Evolutionary conservation across 2,888 invertebrate species (phyloP).

Genomic region (Gerris lacustris): DNA sequence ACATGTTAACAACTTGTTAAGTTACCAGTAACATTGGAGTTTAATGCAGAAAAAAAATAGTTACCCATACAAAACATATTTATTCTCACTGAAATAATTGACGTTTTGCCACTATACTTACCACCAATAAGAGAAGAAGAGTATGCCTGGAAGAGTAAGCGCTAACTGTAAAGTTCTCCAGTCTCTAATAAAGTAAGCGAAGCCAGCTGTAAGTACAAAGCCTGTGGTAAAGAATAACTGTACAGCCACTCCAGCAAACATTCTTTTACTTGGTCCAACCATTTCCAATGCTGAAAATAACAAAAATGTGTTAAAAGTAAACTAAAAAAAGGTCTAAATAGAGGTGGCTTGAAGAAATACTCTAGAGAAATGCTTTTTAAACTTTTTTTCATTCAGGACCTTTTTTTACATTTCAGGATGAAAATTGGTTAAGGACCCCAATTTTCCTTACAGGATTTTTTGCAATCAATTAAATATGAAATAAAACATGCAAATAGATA

Average conservation of each 20-base stretch:
- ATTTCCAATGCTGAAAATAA: constrained; percentile 47
- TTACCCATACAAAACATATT: too few relatives aligned
- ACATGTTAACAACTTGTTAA: too few relatives aligned
- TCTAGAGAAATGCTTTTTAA: too few relatives aligned
- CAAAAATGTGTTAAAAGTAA: constrained; percentile 19
- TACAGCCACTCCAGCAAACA: constrained; percentile 56
- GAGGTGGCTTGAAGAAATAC: neutral
- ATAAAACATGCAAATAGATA: too few relatives aligned
- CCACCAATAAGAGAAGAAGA: constrained; percentile 60
- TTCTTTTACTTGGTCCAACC: constrained; percentile 56
- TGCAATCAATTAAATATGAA: too few relatives aligned
- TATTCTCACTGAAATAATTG: too few relatives aligned
- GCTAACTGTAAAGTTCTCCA: constrained; percentile 59
- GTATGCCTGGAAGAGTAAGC: constrained; percentile 53
- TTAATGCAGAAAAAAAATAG: too few relatives aligned
- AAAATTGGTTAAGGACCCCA: too few relatives aligned
- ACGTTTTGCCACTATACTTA: constrained; percentile 29
- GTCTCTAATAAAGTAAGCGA: constrained; percentile 53
- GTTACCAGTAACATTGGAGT: too few relatives aligned
- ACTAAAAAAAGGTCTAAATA: neutral
- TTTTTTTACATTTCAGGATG: too few relatives aligned
- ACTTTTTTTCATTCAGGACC: too few relatives aligned
- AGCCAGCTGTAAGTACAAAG: constrained; percentile 52
- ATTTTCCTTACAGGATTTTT: too few relatives aligned
- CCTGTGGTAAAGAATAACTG: constrained; percentile 65